Conservation (phyloP, 2,113 vertebrate genomes). For the Gnathonemus echidnorhynchus region DNA sequence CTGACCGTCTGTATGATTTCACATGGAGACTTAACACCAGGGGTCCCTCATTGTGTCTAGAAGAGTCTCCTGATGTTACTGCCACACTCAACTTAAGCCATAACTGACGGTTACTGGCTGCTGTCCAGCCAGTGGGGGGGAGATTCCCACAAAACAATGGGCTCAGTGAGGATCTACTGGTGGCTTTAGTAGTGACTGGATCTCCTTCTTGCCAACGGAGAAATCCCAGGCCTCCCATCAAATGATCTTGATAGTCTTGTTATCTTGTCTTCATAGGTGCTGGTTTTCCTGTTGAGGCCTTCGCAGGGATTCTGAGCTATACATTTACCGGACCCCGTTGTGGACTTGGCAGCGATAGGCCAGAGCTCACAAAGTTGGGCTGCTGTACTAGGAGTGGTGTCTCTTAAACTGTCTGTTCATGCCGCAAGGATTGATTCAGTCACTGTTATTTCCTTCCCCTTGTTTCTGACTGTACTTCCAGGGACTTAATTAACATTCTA, state of each 20-base stretch:
- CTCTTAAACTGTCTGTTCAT: slow-evolving; percentile 37
- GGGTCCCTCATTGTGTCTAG: neutral
- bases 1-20: neutral
- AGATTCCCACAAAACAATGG: slow-evolving; percentile 56
- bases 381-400: slow-evolving; percentile 48
- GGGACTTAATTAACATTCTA: slow-evolving; percentile 48
- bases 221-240: slow-evolving; percentile 55
- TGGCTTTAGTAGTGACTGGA: slow-evolving; percentile 49
- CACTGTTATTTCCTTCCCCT: slow-evolving; percentile 37
- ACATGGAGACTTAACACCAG: neutral
- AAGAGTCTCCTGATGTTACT: neutral
- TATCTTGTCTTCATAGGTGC: neutral
- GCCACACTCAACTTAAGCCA: neutral
- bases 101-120: slow-evolving; percentile 7
- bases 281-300: neutral
- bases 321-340: neutral
- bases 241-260: slow-evolving; percentile 31
- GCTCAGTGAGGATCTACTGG: slow-evolving; percentile 47
- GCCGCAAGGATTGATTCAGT: slow-evolving; percentile 46
- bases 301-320: neutral
- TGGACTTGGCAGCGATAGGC: slow-evolving; percentile 35
- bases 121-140: slow-evolving; percentile 30
- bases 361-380: slow-evolving; percentile 54
- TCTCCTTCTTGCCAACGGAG: slow-evolving; percentile 40
- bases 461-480: slow-evolving; percentile 37